Percentiles rank a stretch among this genome's conserved stretches.
These are phyloP conservation scores for Decapterus maruadsi DNA, from an alignment of 2,797 vertebrate species.

Conservation along the genomic window DNA sequence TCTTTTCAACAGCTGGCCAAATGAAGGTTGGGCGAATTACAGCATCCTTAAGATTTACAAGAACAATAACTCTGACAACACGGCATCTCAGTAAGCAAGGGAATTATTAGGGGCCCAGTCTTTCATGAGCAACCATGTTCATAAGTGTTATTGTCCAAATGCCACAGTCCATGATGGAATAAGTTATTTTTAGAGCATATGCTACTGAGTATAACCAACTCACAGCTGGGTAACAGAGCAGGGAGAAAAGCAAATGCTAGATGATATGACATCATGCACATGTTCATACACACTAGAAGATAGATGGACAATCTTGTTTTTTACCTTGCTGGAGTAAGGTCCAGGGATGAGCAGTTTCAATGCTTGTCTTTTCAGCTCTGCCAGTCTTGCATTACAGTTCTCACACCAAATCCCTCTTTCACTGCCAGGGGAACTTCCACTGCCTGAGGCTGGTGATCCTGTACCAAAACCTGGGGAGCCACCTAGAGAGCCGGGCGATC, in stretches of 20 bases:
- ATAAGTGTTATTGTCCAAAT: constrained; percentile 64
- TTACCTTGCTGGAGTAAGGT: constrained; percentile 94
- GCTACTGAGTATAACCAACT: constrained; percentile 13
- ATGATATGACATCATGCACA: constrained; percentile 1
- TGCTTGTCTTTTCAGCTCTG: constrained; percentile 96
- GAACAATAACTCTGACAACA: constrained; percentile 71
- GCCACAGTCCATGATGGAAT: constrained; percentile 61
- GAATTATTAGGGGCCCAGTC: constrained; percentile 55
- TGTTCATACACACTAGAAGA: constrained; percentile 3
- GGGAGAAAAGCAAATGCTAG: neutral
- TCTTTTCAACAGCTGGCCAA: constrained; percentile 50
- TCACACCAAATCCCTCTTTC: constrained; percentile 97
- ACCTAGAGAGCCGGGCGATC: constrained; percentile 94
- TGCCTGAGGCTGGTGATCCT: constrained; percentile 94
- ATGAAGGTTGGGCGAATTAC: constrained; percentile 49
- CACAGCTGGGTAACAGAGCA: constrained; percentile 14
- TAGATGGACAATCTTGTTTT: constrained; percentile 19
- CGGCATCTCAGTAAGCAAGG: constrained; percentile 47
- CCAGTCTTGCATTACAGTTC: constrained; percentile 93
- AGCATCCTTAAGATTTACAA: constrained; percentile 68
- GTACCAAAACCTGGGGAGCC: constrained; percentile 97
- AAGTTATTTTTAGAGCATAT: constrained; percentile 44
- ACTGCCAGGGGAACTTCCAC: constrained; percentile 96
- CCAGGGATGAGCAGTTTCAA: constrained; percentile 94
- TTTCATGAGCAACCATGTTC: constrained; percentile 58